These are phyloP conservation scores for Otolemur crassicaudatus DNA, from an alignment of 2,797 vertebrate genomes.

Conservation along the genomic window DNA sequence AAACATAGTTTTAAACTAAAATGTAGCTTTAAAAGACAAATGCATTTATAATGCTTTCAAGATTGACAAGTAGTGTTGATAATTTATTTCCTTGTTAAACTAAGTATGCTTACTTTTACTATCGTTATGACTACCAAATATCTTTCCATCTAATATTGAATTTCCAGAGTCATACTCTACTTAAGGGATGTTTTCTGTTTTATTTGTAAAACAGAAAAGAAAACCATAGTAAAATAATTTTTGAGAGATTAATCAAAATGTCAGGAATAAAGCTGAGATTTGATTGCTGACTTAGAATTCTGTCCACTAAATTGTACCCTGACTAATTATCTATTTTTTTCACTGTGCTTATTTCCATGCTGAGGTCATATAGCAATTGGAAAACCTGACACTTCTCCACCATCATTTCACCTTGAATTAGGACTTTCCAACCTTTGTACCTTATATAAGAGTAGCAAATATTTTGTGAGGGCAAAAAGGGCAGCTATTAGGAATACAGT, in stretches of 20 bases:
- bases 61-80: neutral
- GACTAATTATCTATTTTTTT: neutral
- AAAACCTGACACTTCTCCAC: neutral
- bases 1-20: neutral
- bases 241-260: neutral
- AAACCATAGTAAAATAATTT: neutral
- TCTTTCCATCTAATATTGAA: neutral
- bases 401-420: neutral
- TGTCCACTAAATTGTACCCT: neutral
- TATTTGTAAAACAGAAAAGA: neutral
- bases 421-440: neutral
- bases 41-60: neutral
- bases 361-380: neutral
- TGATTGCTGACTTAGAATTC: neutral
- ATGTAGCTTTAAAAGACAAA: neutral
- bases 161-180: neutral
- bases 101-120: neutral
- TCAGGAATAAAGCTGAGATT: neutral
- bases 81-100: constrained; percentile 14
- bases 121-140: neutral
- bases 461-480: neutral
- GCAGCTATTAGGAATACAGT: neutral
- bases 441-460: neutral
- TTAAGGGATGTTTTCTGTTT: neutral
- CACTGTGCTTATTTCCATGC: neutral